Conservation (phyloP, 2,797 vertebrate species). For the Trematomus bernacchii region DNA sequence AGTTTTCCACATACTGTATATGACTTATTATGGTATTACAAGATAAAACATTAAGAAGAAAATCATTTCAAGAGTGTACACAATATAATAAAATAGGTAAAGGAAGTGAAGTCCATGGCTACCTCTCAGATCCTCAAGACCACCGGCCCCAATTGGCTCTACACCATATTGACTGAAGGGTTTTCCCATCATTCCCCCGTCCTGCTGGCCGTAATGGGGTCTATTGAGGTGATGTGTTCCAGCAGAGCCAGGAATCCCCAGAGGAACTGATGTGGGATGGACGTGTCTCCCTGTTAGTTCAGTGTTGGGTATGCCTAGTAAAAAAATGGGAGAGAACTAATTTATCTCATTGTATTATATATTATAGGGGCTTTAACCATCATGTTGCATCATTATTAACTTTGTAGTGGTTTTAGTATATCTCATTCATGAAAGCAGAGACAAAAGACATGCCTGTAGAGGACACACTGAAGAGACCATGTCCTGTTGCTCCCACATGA, state of each 20-base stretch:
- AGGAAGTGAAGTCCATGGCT: constrained; percentile 41
- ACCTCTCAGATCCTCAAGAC: constrained; percentile 85
- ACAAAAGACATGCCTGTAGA: constrained; percentile 62
- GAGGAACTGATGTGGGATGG: constrained; percentile 67
- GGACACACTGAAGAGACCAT: constrained; percentile 75
- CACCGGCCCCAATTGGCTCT: constrained; percentile 77
- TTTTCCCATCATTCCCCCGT: constrained; percentile 79
- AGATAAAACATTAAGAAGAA: constrained; percentile 2
- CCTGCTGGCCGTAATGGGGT: constrained; percentile 74
- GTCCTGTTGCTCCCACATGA: constrained; percentile 70
- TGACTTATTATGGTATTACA: not conserved
- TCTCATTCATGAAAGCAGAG: not conserved
- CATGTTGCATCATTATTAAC: not conserved
- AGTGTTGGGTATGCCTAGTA: constrained; percentile 64
- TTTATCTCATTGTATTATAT: not conserved
- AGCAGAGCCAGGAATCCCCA: constrained; percentile 69
- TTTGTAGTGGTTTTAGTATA: too few species aligned
- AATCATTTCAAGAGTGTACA: not conserved
- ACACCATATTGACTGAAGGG: constrained; percentile 74
- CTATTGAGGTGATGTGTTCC: constrained; percentile 74
- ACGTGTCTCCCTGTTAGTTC: constrained; percentile 68
- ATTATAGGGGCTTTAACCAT: not conserved
- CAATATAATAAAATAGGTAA: not conserved
- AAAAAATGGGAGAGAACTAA: not conserved
- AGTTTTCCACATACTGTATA: not conserved